Percentiles rank a stretch among this genome's conserved stretches.
phyloP scores from a whole-genome alignment of 2,113 vertebrate genomes.

The Psittacula cyanocephala region DNA sequence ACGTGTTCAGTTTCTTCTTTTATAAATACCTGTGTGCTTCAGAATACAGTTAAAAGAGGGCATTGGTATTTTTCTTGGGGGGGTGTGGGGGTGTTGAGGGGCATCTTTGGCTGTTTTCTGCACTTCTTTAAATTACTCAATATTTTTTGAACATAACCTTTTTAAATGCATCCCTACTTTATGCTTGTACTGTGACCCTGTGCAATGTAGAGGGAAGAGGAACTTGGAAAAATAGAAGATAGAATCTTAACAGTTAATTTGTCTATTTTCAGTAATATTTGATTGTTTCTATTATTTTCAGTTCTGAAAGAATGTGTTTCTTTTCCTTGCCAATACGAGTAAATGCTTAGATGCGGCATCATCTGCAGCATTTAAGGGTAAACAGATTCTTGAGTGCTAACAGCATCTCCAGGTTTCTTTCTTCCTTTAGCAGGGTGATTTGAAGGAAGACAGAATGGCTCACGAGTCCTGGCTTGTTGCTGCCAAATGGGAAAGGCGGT shows the following conservation, averaged over 20 bases:
- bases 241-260: not conserved
- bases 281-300: not conserved
- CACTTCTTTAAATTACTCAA: not conserved
- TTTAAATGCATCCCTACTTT: not conserved
- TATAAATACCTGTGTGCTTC: not conserved
- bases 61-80: not conserved
- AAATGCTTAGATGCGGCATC: not conserved
- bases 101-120: not conserved
- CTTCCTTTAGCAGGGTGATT: not conserved
- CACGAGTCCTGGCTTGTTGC: not conserved
- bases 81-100: not conserved
- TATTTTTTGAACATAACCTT: not conserved
- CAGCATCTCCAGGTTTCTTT: not conserved
- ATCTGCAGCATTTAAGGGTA: not conserved
- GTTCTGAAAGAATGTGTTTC: not conserved
- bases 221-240: not conserved
- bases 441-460: not conserved
- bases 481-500: not conserved
- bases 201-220: not conserved
- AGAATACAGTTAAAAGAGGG: not conserved
- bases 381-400: not conserved
- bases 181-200: not conserved
- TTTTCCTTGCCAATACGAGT: not conserved
- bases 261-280: not conserved
- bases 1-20: not conserved